Percentiles rank a stretch among this genome's conserved stretches.
These are phyloP conservation scores for Danio aesculapii DNA, from an alignment of 2,797 vertebrate species.

Conservation along the genomic window DNA sequence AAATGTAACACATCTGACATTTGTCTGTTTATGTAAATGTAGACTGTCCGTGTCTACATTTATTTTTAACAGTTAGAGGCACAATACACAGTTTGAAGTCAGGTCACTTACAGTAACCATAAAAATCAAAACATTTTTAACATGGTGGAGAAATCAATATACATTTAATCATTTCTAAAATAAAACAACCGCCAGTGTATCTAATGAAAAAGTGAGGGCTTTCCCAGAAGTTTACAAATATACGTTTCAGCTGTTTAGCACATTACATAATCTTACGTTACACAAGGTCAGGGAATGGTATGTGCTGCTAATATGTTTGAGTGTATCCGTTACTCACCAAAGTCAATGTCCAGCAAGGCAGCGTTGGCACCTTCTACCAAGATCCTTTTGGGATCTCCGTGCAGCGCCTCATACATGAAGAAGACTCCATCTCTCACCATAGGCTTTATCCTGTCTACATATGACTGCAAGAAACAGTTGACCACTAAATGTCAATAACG, in stretches of 20 bases:
- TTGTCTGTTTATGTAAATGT: too few species aligned
- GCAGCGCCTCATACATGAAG: conserved; percentile 95
- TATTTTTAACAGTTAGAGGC: neutral
- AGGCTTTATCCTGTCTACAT: conserved; percentile 90
- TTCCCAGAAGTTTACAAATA: conserved; percentile 70
- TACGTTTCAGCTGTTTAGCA: conserved; percentile 34
- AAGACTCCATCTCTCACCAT: conserved; percentile 98
- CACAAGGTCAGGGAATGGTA: conserved; percentile 14
- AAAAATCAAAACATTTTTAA: neutral
- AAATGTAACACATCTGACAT: too few species aligned
- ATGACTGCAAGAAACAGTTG: conserved; percentile 75
- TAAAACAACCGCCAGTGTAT: conserved; percentile 59
- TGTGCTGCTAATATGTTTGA: neutral
- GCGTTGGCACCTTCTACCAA: conserved; percentile 98
- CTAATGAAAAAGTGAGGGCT: too few species aligned
- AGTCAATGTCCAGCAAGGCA: conserved; percentile 96
- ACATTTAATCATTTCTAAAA: conserved; percentile 33
- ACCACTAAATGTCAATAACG: neutral
- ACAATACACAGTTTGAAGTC: neutral
- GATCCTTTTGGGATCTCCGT: conserved; percentile 94
- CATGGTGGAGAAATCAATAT: neutral
- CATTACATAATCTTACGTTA: conserved; percentile 15
- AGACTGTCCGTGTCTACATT: too few species aligned
- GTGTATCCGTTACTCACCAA: conserved; percentile 82
- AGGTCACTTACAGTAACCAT: neutral